phyloP scores from a whole-genome alignment of 2,888 invertebrate genomes.

The Parnassius glacialis region DNA sequence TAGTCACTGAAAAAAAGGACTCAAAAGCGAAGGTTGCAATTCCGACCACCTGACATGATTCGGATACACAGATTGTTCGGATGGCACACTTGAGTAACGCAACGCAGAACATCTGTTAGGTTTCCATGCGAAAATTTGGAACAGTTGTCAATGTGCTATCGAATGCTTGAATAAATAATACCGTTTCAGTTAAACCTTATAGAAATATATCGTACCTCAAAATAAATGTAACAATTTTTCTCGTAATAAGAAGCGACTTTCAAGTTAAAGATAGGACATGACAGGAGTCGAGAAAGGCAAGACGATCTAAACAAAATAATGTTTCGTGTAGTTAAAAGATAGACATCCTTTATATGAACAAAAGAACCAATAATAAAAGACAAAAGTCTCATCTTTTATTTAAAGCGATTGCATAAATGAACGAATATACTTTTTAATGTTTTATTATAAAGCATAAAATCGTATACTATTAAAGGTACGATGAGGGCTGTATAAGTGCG shows the following conservation, averaged over 20 bases:
- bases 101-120: constrained; percentile 40
- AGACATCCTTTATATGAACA: constrained; percentile 37
- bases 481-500: constrained; percentile 50
- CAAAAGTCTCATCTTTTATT: constrained; percentile 39
- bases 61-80: constrained; percentile 28
- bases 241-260: neutral
- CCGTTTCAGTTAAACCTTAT: constrained; percentile 23
- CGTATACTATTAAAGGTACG: constrained; percentile 33
- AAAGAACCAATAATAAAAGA: constrained; percentile 41
- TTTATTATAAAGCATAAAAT: constrained; percentile 35
- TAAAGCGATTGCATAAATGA: constrained; percentile 31
- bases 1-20: constrained; percentile 27
- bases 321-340: constrained; percentile 29
- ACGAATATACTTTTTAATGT: constrained; percentile 31
- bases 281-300: constrained; percentile 6
- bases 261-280: constrained; percentile 2
- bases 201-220: neutral
- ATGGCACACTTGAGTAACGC: constrained; percentile 36
- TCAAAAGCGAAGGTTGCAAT: constrained; percentile 35
- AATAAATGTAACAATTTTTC: constrained; percentile 4
- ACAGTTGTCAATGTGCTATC: constrained; percentile 36
- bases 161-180: constrained; percentile 42
- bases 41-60: constrained; percentile 39
- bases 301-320: constrained; percentile 15
- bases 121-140: constrained; percentile 31